Base-by-base conservation (phyloP, 1,140 invertebrate species). In the Zaprionus davidi region DNA sequence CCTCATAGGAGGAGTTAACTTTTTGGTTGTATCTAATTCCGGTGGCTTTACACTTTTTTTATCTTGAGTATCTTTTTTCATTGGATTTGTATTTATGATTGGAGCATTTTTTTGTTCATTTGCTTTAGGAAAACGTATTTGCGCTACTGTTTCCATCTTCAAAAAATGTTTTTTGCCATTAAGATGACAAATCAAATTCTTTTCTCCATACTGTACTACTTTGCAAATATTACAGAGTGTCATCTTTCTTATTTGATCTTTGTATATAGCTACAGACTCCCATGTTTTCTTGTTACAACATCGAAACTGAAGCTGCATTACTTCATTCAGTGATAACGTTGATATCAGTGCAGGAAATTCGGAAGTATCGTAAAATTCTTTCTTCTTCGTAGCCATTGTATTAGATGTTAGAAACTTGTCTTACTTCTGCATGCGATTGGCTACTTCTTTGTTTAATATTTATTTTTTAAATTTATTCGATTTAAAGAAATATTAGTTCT, bases 171-270 rank as follows among this genome's bases (percentile, higher is more conserved):
- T 91, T 34, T 78, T 92, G 2, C 90, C 90, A 76, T 36, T 22
- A 4, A 91, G 31, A 44, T 92, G 90, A 17, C 71, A 71, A 41
- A 81, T 78, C 24, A 90, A 71, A 63, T 90, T 91, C 20, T 84
- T 84, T 11, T 79, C 78, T 26, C 76, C 83, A 46, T 56, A 81
- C 46, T 90, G 78, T 11, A 71, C 57, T 6, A 91, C 81, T 6
- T 46, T 24, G 65, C 90, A 91, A 56, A 84, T 36, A 36, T 75
- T 77, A 28, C 90, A 91, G 7, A 49, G 15, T 26, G 80, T 84
- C 44, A 62, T 26, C 31, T 68, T 86, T 31, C 51, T 71, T 5
- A 9, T 20, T 1, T 3, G 24, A 7, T 81, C 63, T 24, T 63
- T 31, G 4, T 67, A 72, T 3, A 24, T 6, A 22, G 78, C 63